Base-by-base conservation (phyloP, 2,113 vertebrate species). In the Nansenia antarctica region DNA sequence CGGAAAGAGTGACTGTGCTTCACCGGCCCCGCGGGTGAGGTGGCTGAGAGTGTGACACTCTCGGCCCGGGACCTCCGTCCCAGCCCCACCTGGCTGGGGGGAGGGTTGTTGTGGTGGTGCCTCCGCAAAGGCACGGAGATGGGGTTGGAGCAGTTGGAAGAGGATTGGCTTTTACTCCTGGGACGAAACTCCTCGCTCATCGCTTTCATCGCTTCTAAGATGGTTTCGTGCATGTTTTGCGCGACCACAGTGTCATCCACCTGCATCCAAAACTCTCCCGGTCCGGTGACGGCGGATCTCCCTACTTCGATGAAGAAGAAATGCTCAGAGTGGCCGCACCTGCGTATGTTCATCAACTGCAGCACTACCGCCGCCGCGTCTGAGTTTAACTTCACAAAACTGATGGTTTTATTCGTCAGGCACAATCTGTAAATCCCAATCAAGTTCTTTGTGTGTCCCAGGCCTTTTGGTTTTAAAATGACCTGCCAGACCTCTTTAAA, bases 401-500 rank as follows among this genome's bases (percentile, higher is more conserved):
- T 94, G 82, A 96, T 94, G 78, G 94, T 96, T 86, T 95, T 94
- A 87, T 92, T 94, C 71, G 94, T 95, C 80, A 96, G 92, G 86
- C 95, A 96, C 86, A 96, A 89, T 72, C 95, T 94, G 91, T 96
- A 96, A 87, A 96, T 95, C 42, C 95, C 95, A 70, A 94, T 94
- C 80, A 96, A 82, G 86, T 96, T 96, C 89, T 95, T 96, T 72
- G 91, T 93, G 81, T 96, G 95, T 22, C 95, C 95, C 72, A 96
- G 83, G 72, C 95, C 95, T 69, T 96, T 96, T 69, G 95, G 94
- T 81, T 96, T 96, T 85, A 96, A 87, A 78, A 95, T 95, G 80
- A 96, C 95, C 78, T 96, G 95, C 95, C 95, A 96, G 65, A 96
- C 95, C 82, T 96, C 95, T 70, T 94, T 95, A 81, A 96, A 96